These are phyloP conservation scores for Oegoconia quadripuncta DNA, from an alignment of 2,888 invertebrate genomes.

Conservation along the genomic window DNA sequence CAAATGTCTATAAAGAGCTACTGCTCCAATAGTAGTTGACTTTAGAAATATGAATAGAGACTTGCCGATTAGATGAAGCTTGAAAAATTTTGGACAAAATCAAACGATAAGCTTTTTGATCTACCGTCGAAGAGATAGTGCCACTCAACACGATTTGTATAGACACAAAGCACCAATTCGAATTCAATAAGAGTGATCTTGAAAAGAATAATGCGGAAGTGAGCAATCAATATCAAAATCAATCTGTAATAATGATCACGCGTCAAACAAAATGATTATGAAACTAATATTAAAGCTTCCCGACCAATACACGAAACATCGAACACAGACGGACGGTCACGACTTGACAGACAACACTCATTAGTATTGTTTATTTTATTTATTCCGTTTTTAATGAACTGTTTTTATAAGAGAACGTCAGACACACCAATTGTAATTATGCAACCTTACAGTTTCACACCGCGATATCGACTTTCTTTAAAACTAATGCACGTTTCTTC, in stretches of 20 bases:
- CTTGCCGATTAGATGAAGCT: no score
- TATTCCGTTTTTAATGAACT: slow-evolving; percentile 38
- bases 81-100: no score
- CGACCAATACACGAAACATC: slow-evolving; percentile 16
- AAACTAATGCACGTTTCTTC: neutral
- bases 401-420: slow-evolving; percentile 26
- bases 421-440: slow-evolving; percentile 13
- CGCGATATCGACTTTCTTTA: slow-evolving; percentile 2
- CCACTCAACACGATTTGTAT: slow-evolving; percentile 27
- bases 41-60: no score
- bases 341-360: slow-evolving; percentile 50
- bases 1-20: neutral
- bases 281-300: slow-evolving; percentile 52
- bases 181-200: slow-evolving; percentile 32
- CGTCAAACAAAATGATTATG: slow-evolving; percentile 61
- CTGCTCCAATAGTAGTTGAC: no score
- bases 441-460: slow-evolving; percentile 1
- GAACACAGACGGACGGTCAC: slow-evolving; percentile 24
- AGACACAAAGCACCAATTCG: slow-evolving; percentile 37
- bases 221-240: slow-evolving; percentile 68
- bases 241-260: slow-evolving; percentile 57
- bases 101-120: neutral
- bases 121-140: neutral
- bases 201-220: slow-evolving; percentile 62
- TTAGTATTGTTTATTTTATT: slow-evolving; percentile 63